Conservation (phyloP, 2,888 invertebrate genomes). For the Erebia ligea region DNA sequence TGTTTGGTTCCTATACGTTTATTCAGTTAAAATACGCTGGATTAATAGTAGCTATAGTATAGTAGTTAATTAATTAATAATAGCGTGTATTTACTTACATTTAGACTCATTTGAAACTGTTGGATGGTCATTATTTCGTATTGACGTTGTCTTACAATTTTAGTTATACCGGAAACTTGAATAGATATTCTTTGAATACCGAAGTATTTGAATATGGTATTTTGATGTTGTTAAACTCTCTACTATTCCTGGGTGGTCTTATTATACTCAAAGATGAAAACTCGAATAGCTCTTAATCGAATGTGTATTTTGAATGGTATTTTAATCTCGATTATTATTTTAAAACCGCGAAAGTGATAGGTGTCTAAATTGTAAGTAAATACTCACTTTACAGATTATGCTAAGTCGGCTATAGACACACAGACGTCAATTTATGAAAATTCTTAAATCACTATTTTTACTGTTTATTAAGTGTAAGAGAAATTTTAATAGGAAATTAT, state of each 20-base stretch:
- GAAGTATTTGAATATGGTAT: neutral
- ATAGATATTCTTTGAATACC: neutral
- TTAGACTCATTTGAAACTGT: neutral
- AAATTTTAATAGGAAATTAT: conserved; percentile 23
- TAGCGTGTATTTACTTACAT: conserved; percentile 14
- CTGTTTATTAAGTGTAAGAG: conserved; percentile 17
- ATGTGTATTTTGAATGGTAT: neutral
- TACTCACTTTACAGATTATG: conserved; percentile 22
- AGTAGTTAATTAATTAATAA: too few relatives aligned
- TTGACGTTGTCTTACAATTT: neutral
- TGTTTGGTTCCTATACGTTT: conserved; percentile 23
- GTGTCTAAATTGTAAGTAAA: conserved; percentile 10
- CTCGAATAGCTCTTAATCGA: conserved; percentile 2
- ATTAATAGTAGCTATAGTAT: too few relatives aligned
- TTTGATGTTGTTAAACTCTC: neutral
- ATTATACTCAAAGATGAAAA: neutral
- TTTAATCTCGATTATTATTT: conserved; percentile 3
- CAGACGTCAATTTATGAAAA: conserved; percentile 20
- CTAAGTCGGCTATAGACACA: conserved; percentile 22
- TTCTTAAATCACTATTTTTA: conserved; percentile 12
- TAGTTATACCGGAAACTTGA: neutral
- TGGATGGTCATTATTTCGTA: neutral
- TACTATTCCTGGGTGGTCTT: neutral
- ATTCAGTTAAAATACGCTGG: conserved; percentile 17
- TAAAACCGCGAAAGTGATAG: neutral